A percentile compares a stretch with the other conserved stretches of the same genome.
phyloP scores from a whole-genome alignment of 2,797 vertebrate species.

The Pangasius djambal region DNA sequence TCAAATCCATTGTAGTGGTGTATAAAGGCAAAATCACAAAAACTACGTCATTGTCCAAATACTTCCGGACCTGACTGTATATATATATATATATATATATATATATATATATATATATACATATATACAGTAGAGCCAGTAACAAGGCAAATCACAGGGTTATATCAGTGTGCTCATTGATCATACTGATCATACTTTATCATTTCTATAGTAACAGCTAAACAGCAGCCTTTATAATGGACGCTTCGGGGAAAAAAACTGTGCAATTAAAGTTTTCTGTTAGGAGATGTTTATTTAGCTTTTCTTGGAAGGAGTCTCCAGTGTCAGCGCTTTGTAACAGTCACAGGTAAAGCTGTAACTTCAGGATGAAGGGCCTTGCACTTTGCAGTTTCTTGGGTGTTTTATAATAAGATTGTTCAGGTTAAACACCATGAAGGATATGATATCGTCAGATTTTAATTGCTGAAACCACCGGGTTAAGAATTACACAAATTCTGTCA shows the following conservation, averaged over 20 bases:
- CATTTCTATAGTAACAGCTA: neutral
- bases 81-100: too few species aligned
- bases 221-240: neutral
- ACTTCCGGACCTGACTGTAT: too few species aligned
- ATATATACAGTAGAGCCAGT: neutral
- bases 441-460: neutral
- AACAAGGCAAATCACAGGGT: neutral
- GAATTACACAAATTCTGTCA: conserved; percentile 16
- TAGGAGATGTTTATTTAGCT: neutral
- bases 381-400: neutral
- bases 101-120: too few species aligned
- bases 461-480: neutral
- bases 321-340: neutral
- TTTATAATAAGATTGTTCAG: neutral
- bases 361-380: neutral
- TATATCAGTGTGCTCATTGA: neutral
- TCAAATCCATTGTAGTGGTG: too few species aligned
- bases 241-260: neutral
- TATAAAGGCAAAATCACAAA: too few species aligned
- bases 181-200: neutral
- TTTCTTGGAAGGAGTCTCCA: neutral
- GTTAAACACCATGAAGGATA: neutral
- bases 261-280: too few species aligned
- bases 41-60: too few species aligned
- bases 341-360: neutral